Conservation (phyloP, 53 echinoderm and acorn worm species). For the Arbacia lixula region DNA sequence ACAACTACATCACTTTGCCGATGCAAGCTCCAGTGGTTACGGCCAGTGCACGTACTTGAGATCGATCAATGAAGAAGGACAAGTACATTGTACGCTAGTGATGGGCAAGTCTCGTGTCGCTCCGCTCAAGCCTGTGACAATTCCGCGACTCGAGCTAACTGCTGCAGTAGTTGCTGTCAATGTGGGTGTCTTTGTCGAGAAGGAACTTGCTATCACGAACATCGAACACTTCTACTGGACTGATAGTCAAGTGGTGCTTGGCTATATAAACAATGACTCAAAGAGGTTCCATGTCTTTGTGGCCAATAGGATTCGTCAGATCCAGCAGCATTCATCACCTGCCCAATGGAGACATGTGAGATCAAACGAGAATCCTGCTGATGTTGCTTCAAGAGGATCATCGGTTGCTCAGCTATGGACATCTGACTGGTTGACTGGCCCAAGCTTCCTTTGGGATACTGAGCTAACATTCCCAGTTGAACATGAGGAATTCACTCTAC, state of each 20-base stretch:
- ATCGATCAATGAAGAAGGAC: conserved; percentile 37
- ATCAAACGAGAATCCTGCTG: conserved; percentile 60
- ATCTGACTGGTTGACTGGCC: conserved; percentile 52
- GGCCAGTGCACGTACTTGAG: conserved; percentile 76
- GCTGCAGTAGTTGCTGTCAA: conserved; percentile 53
- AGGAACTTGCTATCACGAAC: conserved; percentile 34
- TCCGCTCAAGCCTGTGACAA: conserved; percentile 48
- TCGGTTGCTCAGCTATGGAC: neutral
- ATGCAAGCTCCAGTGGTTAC: conserved; percentile 67
- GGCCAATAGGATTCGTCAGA: conserved; percentile 48
- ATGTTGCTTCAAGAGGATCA: conserved; percentile 46
- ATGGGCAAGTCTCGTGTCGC: conserved; percentile 65
- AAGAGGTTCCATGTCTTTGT: conserved; percentile 61
- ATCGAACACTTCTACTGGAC: conserved; percentile 60
- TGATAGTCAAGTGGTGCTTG: conserved; percentile 58
- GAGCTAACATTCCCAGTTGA: neutral
- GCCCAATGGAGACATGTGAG: conserved; percentile 52
- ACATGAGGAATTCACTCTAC: neutral
- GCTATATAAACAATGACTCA: conserved; percentile 59
- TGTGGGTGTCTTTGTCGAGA: conserved; percentile 16
- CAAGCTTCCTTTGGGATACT: conserved; percentile 48
- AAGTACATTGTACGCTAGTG: conserved; percentile 42
- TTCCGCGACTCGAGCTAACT: conserved; percentile 59
- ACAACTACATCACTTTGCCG: conserved; percentile 66
- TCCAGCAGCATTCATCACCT: conserved; percentile 24